These are phyloP conservation scores for Garrulus glandarius DNA, from an alignment of 2,797 vertebrate species.

Conservation along the genomic window DNA sequence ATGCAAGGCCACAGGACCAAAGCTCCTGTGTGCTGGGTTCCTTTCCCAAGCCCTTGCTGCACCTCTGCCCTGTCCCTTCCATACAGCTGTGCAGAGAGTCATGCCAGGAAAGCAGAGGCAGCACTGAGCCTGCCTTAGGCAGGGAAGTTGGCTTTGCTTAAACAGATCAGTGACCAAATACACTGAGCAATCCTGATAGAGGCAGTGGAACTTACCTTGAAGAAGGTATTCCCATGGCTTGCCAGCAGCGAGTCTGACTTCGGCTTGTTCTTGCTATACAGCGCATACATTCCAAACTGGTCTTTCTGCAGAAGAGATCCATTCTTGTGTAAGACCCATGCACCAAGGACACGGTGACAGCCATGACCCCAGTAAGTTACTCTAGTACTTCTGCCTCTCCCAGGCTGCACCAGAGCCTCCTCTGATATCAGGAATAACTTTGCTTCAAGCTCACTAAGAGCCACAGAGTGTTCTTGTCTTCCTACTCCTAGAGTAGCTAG, in stretches of 20 bases:
- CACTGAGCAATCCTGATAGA: rapidly evolving
- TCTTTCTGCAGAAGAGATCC: slow-evolving; percentile 80
- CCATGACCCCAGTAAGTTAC: too few relatives aligned
- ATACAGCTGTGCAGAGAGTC: background rate
- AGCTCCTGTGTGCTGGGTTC: background rate
- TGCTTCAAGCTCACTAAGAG: background rate
- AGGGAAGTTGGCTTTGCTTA: background rate
- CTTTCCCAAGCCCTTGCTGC: background rate
- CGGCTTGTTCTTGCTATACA: slow-evolving; percentile 97
- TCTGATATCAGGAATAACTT: background rate
- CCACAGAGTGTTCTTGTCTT: background rate
- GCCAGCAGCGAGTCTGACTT: slow-evolving; percentile 88
- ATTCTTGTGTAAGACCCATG: rapidly evolving
- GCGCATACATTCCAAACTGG: slow-evolving; percentile 90
- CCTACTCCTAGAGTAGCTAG: background rate
- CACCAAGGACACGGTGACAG: background rate
- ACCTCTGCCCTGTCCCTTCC: background rate
- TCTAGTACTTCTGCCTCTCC: background rate
- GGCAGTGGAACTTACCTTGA: slow-evolving; percentile 81
- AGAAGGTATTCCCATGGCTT: slow-evolving; percentile 88
- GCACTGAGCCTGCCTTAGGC: background rate
- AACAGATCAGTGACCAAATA: background rate
- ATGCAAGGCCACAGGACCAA: background rate
- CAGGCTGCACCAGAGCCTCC: background rate
- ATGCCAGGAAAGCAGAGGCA: background rate